Evolutionary conservation across 1,140 invertebrate species (phyloP).

Genomic region (Drosophila eugracilis): DNA sequence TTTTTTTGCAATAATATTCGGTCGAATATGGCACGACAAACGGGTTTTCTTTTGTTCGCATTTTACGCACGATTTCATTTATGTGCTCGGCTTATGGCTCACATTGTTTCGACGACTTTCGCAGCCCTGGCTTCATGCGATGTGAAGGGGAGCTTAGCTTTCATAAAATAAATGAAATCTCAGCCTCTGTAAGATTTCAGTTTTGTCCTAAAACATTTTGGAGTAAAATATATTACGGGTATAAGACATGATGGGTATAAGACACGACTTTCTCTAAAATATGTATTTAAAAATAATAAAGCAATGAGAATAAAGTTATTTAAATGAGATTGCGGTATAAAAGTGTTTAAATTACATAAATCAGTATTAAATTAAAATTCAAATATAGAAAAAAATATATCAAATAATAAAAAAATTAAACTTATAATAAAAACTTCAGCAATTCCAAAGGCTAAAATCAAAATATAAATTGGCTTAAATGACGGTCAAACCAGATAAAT

Average conservation of each 20-base stretch:
- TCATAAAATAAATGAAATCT: conserved; percentile 63
- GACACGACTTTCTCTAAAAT: no score
- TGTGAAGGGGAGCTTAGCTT: conserved; percentile 27
- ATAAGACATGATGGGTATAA: no score
- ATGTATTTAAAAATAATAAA: no score
- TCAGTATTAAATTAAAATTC: no score
- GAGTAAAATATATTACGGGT: no score
- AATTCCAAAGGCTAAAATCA: no score
- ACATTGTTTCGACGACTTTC: conserved; percentile 41
- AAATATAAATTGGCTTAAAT: conserved; percentile 8
- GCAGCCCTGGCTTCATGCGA: conserved; percentile 21
- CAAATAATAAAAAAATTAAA: no score
- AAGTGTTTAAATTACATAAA: no score
- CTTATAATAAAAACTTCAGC: neutral
- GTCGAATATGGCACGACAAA: conserved; percentile 48
- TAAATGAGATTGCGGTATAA: no score
- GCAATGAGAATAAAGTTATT: no score
- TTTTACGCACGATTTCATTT: conserved; percentile 81
- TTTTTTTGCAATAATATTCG: conserved; percentile 53
- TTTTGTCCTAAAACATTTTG: neutral
- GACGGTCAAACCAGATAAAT: neutral
- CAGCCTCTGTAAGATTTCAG: neutral
- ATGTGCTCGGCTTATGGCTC: conserved; percentile 47
- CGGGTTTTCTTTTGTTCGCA: conserved; percentile 68
- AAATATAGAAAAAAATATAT: no score